Conservation (phyloP, 2,797 vertebrate species). For the Peromyscus nudipes region DNA sequence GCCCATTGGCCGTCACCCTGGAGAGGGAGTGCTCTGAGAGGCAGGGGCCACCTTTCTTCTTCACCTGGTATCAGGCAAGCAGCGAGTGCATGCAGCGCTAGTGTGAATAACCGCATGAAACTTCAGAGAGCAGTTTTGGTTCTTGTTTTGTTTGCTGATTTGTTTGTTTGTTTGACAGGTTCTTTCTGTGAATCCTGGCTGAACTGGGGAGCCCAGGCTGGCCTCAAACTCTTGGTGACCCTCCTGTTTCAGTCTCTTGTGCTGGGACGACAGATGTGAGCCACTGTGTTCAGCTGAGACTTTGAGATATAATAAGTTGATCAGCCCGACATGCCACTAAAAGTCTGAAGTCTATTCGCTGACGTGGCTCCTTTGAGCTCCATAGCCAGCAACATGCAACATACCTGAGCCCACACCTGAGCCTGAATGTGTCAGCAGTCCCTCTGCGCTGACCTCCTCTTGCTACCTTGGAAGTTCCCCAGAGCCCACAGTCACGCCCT, state of each 20-base stretch:
- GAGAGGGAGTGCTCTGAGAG: neutral
- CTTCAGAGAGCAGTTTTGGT: neutral
- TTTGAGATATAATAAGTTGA: neutral
- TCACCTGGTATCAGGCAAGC: neutral
- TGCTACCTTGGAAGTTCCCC: neutral
- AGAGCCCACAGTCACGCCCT: neutral
- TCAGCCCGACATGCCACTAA: neutral
- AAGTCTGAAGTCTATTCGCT: neutral
- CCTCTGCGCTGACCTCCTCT: neutral
- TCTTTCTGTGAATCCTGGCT: neutral
- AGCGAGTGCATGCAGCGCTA: neutral
- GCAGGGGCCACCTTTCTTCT: neutral
- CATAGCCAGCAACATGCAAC: neutral
- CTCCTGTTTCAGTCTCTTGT: neutral
- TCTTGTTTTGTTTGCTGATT: neutral
- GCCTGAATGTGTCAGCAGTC: neutral
- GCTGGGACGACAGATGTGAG: neutral
- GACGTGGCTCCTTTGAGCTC: neutral
- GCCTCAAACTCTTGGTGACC: neutral
- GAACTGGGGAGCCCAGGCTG: no score
- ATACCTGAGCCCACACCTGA: neutral
- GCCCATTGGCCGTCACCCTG: neutral
- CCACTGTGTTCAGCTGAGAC: neutral
- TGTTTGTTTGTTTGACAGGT: neutral
- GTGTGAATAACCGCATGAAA: neutral